Evolutionary conservation across 2,113 vertebrate species (phyloP).

Genomic region (Egretta garzetta): DNA sequence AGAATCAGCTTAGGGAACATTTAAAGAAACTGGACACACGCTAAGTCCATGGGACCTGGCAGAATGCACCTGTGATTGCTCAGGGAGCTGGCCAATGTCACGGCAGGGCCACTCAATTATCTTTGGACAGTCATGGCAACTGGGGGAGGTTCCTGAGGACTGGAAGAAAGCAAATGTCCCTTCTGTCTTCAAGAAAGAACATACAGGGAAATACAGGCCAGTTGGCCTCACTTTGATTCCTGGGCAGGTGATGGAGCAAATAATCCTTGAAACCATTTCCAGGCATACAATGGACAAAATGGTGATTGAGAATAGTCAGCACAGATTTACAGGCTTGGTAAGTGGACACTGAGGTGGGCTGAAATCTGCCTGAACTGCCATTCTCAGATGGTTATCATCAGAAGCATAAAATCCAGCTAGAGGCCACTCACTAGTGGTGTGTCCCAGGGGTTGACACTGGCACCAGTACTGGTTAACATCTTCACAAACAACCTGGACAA

Average conservation of each 20-base stretch:
- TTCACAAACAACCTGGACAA: background rate
- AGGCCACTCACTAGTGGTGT: background rate
- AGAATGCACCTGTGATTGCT: background rate
- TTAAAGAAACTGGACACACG: background rate
- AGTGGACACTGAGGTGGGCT: background rate
- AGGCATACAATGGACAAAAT: background rate
- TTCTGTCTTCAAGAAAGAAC: background rate
- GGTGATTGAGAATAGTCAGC: background rate
- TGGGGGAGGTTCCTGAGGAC: background rate
- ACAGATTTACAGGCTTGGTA: background rate
- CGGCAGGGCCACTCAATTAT: background rate
- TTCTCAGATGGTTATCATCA: background rate
- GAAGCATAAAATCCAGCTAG: background rate
- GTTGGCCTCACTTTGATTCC: background rate
- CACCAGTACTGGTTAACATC: background rate
- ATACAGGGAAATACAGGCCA: background rate
- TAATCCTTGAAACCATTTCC: background rate
- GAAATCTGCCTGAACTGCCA: background rate
- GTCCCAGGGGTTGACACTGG: background rate
- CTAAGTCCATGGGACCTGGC: background rate
- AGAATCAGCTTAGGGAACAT: background rate
- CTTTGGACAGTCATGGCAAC: background rate
- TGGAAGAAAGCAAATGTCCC: background rate
- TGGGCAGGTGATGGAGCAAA: background rate
- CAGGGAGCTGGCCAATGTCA: background rate